Base-by-base conservation (phyloP, 2,888 invertebrate species). In the Apocheima hispidaria region DNA sequence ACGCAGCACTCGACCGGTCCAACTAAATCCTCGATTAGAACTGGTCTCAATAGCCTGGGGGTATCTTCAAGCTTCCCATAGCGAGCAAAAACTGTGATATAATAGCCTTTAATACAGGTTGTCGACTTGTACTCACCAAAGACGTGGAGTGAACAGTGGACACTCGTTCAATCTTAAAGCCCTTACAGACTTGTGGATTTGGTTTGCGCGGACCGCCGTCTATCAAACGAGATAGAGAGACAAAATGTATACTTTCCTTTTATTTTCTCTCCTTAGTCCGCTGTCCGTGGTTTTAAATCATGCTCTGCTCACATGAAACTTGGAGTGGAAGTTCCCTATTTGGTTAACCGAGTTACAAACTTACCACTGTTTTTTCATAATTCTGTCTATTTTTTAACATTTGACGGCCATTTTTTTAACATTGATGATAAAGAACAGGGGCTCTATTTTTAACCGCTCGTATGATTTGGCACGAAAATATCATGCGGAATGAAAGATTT, bases 31-130 rank as follows among this genome's bases (percentile, higher is more conserved):
- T 63, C 61, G 53, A 56, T 64, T 58, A 59, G 43, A 70, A 72
- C 71, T 55, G 67, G 71, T 70, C 61, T 60, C 49, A 20, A 60
- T 60, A 53, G 67, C 70, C 67, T 43, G 60, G 51, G 55, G 67
- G 58, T 52, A 43, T 46, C 12, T 48, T 33, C 21, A 28, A 48
- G 46, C 49, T 55, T 61, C 58, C 58, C 60, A 56, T 63, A 38
- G 52, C 53, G 52, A 38, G 60, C 52, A 59, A 61, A 62, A 58
- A 65, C 40, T 41, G 48, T 61, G 52, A 56, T 61, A 53, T 62
- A 61, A 61, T 61, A 53, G 52, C 56, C 12, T 51, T 20, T 52
- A 36, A 61, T n/a, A 62, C 61, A 61, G 61, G 61, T 61, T 61
- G 51, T 38, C 40, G n/a, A 40, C 55, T 46, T 54, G 41, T 48